Evolutionary conservation across 2,888 invertebrate genomes (phyloP).

Genomic region (Branchipolynoe longqiensis): DNA sequence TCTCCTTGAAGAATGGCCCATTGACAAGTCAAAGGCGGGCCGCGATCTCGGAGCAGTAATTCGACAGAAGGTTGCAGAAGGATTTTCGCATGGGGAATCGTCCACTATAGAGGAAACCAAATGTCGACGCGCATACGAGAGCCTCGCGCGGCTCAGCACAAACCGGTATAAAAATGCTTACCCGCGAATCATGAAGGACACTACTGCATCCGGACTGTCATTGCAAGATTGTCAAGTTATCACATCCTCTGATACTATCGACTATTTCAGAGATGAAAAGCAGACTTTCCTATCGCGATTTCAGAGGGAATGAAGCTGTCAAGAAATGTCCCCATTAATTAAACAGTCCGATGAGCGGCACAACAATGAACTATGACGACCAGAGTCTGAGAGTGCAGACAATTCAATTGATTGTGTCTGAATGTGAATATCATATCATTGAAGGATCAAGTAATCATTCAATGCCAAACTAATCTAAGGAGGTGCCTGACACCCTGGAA

Average conservation of each 20-base stretch:
- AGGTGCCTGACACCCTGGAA: too few relatives aligned
- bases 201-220: background rate
- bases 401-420: too few relatives aligned
- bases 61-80: background rate
- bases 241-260: slow-evolving; percentile 9
- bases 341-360: too few relatives aligned
- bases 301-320: too few relatives aligned
- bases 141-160: slow-evolving; percentile 13
- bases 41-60: slow-evolving; percentile 22
- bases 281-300: too few relatives aligned
- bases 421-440: too few relatives aligned
- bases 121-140: background rate
- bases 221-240: slow-evolving; percentile 34
- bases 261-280: slow-evolving; percentile 3
- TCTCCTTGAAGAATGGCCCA: slow-evolving; percentile 21
- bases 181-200: slow-evolving; percentile 28
- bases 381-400: too few relatives aligned
- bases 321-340: too few relatives aligned
- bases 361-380: too few relatives aligned
- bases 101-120: background rate
- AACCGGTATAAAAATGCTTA: slow-evolving; percentile 5
- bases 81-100: slow-evolving; percentile 6
- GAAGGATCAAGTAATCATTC: too few relatives aligned
- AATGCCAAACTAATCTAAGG: too few relatives aligned
- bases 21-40: background rate